These are phyloP conservation scores for Hemicrepidius hirtus DNA, from an alignment of 2,888 invertebrate species.

Conservation along the genomic window DNA sequence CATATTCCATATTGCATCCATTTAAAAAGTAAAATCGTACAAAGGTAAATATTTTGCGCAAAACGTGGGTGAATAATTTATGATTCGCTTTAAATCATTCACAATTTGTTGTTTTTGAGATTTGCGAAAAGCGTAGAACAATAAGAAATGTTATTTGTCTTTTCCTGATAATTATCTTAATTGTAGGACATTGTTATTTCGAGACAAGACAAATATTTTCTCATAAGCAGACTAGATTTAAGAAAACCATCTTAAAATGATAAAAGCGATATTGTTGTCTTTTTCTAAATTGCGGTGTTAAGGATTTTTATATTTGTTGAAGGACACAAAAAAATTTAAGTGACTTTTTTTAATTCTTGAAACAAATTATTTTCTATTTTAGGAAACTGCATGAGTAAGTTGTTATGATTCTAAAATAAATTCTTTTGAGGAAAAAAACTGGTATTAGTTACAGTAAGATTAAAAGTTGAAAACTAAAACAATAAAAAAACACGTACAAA, in stretches of 20 bases:
- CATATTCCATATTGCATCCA: conserved; percentile 26
- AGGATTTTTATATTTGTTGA: neutral
- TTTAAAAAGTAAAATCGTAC: neutral
- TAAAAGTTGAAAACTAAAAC: neutral
- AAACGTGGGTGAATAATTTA: conserved; percentile 30
- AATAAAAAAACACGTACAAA: neutral
- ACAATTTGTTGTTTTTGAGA: conserved; percentile 11
- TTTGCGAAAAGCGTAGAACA: conserved; percentile 35
- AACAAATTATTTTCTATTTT: neutral
- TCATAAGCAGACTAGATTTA: conserved; percentile 9
- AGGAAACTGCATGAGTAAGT: too few species aligned
- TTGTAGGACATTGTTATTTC: conserved; percentile 23
- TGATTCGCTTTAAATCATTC: conserved; percentile 32
- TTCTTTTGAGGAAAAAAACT: neutral
- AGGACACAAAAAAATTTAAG: neutral
- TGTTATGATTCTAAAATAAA: neutral
- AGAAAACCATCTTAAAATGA: conserved; percentile 1
- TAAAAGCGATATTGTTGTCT: conserved; percentile 9
- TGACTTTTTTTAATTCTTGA: neutral
- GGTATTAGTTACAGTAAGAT: neutral
- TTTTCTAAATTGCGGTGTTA: neutral
- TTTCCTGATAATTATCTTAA: conserved; percentile 16
- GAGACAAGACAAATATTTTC: conserved; percentile 24
- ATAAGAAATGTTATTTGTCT: conserved; percentile 8
- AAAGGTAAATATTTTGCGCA: conserved; percentile 39